Evolutionary conservation across 1,140 invertebrate species (phyloP).

Genomic region (Galendromus occidentalis): DNA sequence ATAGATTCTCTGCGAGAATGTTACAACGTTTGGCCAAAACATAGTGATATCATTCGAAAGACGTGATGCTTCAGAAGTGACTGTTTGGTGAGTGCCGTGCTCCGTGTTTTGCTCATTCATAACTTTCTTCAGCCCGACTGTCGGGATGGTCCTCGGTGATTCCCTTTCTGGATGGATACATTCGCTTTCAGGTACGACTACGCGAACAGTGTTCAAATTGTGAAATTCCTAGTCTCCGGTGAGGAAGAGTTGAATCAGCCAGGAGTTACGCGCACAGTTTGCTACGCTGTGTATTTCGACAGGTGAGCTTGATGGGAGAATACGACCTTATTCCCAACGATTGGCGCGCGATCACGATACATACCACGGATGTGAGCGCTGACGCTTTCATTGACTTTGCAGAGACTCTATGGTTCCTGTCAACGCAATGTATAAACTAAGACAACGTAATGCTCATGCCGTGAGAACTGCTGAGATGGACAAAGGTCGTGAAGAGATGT

Average conservation of each 20-base stretch:
- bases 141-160: too few relatives aligned
- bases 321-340: too few relatives aligned
- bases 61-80: background rate
- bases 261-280: background rate
- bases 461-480: background rate
- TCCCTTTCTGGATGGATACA: too few relatives aligned
- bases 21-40: background rate
- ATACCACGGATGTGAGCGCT: too few relatives aligned
- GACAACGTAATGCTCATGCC: background rate
- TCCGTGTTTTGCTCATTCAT: too few relatives aligned
- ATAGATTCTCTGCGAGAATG: background rate
- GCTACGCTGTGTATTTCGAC: constrained; percentile 2
- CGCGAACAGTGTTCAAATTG: background rate
- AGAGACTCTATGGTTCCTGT: background rate
- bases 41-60: background rate
- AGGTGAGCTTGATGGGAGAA: background rate
- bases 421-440: constrained; percentile 2
- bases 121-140: too few relatives aligned
- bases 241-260: background rate
- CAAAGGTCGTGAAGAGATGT: background rate
- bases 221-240: background rate
- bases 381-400: too few relatives aligned
- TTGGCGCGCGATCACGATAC: too few relatives aligned
- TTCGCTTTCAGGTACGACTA: constrained; percentile 4
- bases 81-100: background rate